Evolutionary conservation across 2,113 vertebrate genomes (phyloP), one percentile per base, ranked within the genome.

Genomic region (Emydura subglobosa): DNA sequence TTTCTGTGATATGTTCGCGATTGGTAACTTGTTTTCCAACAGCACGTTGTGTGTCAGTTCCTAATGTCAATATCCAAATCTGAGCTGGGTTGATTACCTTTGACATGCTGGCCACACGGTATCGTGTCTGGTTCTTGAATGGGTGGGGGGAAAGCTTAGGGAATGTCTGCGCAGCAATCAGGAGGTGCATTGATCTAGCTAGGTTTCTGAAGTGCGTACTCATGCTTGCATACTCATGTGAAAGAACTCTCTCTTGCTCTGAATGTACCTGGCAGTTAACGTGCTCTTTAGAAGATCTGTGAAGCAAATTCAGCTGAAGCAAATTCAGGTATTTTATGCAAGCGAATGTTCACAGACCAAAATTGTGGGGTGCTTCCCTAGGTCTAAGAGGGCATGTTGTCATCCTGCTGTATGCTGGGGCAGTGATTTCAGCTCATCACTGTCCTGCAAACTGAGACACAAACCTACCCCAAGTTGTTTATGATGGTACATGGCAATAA

Each of bases 401-500:
- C 65, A 68, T 44, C 42, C 72, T 76, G 11, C 72, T 3, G 5
- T 76, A 47, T 16, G 6, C 7, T 78, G 24, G 22, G 1, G 42
- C 74, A 47, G 42, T 47, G 74, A 24, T 78, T 78, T 78, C 24
- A 25, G 24, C 47, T 47, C 25, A 29, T 78, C 44, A 47, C 74
- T 47, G 22, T 29, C 44, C 42, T 78, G 42, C 39, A 74, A 25
- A 74, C 72, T 74, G n/a, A 42, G 39, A 14, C n/a, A 76, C 53
- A 53, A 10, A 5, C 5, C 27, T 6, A 13, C 9, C 0, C 3
- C 0, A 42, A 29, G 2, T 1, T 12, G 49, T 34, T 80, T 6
- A 1, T 4, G 7, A 47, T 5, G 50, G 12, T 29, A 61, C 47
- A 57, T 9, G 0, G 34, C 72, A 72, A 44, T 0, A 0, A 2